Evolutionary conservation across 2,113 vertebrate species (phyloP).

Genomic region (Dicerorhinus sumatrensis): DNA sequence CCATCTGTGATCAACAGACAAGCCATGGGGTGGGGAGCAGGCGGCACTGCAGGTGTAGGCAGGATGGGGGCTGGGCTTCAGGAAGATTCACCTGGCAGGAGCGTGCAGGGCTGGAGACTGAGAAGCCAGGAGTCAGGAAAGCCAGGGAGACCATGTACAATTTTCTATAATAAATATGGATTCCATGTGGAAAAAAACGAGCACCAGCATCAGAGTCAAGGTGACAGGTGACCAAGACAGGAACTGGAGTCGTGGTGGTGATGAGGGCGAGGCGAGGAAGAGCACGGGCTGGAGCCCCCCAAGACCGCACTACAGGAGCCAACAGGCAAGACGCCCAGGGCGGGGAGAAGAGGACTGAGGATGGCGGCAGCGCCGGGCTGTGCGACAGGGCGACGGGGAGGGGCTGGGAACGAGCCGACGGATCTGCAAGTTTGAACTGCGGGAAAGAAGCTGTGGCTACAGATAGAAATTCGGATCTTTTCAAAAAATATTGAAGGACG

Average conservation of each 20-base stretch:
- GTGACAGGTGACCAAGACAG: background rate
- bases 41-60: rapidly evolving
- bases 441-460: background rate
- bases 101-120: background rate
- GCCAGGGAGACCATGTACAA: background rate
- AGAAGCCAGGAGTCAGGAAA: background rate
- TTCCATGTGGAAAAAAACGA: background rate
- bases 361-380: rapidly evolving
- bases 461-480: background rate
- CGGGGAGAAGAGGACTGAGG: background rate
- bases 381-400: background rate
- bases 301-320: background rate
- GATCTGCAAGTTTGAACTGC: background rate
- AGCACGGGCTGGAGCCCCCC: background rate
- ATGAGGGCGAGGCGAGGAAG: background rate
- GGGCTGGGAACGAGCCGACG: rapidly evolving
- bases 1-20: background rate
- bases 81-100: background rate
- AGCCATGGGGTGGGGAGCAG: background rate
- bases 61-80: background rate
- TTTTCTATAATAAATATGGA: background rate
- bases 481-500: background rate
- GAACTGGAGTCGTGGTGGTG: background rate
- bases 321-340: background rate
- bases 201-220: background rate